Conservation (phyloP, 2,113 vertebrate species). For the Scortum barcoo region DNA sequence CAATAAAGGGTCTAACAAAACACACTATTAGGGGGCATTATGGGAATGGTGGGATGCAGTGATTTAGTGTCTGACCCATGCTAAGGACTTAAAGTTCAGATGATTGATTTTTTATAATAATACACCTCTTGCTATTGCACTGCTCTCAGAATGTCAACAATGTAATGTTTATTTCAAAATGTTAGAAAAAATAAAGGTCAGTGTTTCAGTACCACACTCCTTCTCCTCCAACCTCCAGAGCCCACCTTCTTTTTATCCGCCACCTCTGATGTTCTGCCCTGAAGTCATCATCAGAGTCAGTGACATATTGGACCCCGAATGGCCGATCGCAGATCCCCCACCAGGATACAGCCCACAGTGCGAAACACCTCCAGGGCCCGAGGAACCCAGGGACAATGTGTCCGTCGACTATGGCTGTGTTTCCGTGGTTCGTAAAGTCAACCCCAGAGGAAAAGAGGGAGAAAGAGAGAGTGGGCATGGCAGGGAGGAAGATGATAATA, state of each 20-base stretch:
- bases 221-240: slow-evolving; percentile 39
- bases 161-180: neutral
- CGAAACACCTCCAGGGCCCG: neutral
- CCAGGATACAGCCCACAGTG: slow-evolving; percentile 23
- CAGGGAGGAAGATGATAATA: neutral
- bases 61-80: neutral
- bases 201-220: neutral
- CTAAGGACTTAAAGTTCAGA: too few relatives aligned
- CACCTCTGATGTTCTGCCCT: neutral
- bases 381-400: slow-evolving; percentile 11
- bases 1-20: neutral
- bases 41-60: neutral
- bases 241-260: neutral
- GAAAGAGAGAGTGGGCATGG: neutral
- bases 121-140: neutral
- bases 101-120: too few relatives aligned
- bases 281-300: neutral
- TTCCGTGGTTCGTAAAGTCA: neutral
- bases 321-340: neutral
- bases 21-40: neutral
- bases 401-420: slow-evolving; percentile 54
- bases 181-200: neutral
- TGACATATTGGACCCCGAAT: neutral
- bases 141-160: neutral
- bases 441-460: neutral